These are phyloP conservation scores for Paratilapia polleni DNA, from an alignment of 2,113 vertebrate genomes.

Conservation along the genomic window DNA sequence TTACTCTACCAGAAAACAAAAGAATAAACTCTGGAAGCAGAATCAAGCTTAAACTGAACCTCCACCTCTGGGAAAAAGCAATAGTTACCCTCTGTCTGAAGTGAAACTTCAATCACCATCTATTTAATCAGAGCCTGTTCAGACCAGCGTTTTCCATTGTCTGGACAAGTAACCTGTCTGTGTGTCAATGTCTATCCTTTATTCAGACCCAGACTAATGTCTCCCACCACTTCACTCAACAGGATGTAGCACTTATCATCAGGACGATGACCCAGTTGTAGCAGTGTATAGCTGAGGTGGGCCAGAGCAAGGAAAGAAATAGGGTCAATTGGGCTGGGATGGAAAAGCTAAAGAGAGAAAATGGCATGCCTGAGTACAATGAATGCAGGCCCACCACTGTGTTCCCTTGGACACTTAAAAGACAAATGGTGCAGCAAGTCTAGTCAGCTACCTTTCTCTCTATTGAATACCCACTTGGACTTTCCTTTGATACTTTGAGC, in stretches of 20 bases:
- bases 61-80: conserved; percentile 32
- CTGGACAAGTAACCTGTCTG: conserved; percentile 46
- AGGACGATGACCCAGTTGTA: conserved; percentile 56
- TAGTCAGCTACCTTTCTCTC: conserved; percentile 2
- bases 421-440: conserved; percentile 50
- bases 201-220: conserved; percentile 57
- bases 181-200: conserved; percentile 44
- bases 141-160: conserved; percentile 46
- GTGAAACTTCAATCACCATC: conserved; percentile 66
- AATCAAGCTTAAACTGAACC: conserved; percentile 40
- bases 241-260: conserved; percentile 71
- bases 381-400: conserved; percentile 46
- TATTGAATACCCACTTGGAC: conserved; percentile 16
- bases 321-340: conserved; percentile 57
- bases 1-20: conserved; percentile 40
- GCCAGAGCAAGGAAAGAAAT: conserved; percentile 40
- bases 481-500: conserved; percentile 4
- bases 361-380: conserved; percentile 51
- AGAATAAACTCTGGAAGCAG: conserved; percentile 27
- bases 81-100: conserved; percentile 51
- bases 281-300: conserved; percentile 40
- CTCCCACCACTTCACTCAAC: conserved; percentile 63
- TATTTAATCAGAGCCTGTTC: conserved; percentile 67
- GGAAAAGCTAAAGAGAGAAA: conserved; percentile 57
- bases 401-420: conserved; percentile 40